Conservation (phyloP, 2,797 vertebrate genomes). For the Acanthurus lineatus region DNA sequence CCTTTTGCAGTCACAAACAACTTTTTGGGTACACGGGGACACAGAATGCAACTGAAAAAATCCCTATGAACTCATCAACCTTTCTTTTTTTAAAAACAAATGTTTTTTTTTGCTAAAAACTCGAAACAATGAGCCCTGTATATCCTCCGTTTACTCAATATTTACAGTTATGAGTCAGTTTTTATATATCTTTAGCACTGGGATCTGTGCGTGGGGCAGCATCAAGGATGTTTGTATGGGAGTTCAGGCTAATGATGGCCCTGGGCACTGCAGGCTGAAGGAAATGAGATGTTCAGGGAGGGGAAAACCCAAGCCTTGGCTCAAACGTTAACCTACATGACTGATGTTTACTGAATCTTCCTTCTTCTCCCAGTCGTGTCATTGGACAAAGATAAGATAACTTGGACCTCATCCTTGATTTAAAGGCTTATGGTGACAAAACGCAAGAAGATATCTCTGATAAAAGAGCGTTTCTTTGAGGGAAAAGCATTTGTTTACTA, state of each 20-base stretch:
- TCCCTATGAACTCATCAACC: background rate
- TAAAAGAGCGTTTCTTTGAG: background rate
- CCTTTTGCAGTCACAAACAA: too few relatives aligned
- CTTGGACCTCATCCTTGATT: constrained; percentile 42
- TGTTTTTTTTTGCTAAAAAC: background rate
- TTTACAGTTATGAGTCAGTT: constrained; percentile 51
- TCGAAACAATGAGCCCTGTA: background rate
- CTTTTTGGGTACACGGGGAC: background rate
- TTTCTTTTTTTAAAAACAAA: background rate
- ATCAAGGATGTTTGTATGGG: constrained; percentile 56
- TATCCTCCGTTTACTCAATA: constrained; percentile 31
- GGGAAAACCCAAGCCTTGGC: constrained; percentile 70
- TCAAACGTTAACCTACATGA: constrained; percentile 70
- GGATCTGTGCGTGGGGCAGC: constrained; percentile 59
- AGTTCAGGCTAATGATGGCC: constrained; percentile 75
- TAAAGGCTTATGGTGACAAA: constrained; percentile 23
- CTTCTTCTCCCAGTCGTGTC: constrained; percentile 34
- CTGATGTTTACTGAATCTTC: constrained; percentile 67
- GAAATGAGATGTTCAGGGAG: constrained; percentile 78
- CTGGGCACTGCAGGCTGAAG: constrained; percentile 62
- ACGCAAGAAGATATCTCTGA: background rate
- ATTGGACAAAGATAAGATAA: constrained; percentile 45
- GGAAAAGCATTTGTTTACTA: background rate
- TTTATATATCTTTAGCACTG: constrained; percentile 31
- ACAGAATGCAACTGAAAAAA: constrained; percentile 3